phyloP scores from a whole-genome alignment of 1,140 invertebrate species.

The Heliconius eleuchia region DNA sequence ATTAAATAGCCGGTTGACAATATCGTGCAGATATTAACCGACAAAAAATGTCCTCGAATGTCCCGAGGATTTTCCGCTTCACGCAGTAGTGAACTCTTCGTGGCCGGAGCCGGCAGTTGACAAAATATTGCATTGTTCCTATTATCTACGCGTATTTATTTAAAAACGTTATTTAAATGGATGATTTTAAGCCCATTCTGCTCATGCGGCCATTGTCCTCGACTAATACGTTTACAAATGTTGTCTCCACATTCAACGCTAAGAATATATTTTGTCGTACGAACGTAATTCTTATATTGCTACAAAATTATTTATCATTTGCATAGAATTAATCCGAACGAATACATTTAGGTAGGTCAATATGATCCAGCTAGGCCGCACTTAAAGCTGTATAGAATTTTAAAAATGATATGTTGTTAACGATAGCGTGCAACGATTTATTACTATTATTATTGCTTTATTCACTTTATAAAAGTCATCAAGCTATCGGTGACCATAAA shows the following conservation, averaged over 20 bases:
- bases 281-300: slow-evolving; percentile 26
- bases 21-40: slow-evolving; percentile 80
- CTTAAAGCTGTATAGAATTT: slow-evolving; percentile 44
- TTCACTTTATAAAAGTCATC: slow-evolving; percentile 77
- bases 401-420: slow-evolving; percentile 46
- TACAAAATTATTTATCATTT: slow-evolving; percentile 24
- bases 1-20: slow-evolving; percentile 81
- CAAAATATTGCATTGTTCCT: slow-evolving; percentile 81
- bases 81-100: slow-evolving; percentile 76
- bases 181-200: slow-evolving; percentile 78
- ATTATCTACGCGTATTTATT: slow-evolving; percentile 80
- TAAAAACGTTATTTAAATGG: slow-evolving; percentile 81
- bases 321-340: slow-evolving; percentile 39
- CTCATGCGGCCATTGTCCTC: slow-evolving; percentile 70
- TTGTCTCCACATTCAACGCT: slow-evolving; percentile 32
- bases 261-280: slow-evolving; percentile 21
- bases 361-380: not conserved
- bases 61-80: slow-evolving; percentile 81
- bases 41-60: slow-evolving; percentile 80
- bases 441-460: slow-evolving; percentile 69
- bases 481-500: slow-evolving; percentile 76
- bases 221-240: slow-evolving; percentile 66
- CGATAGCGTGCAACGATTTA: slow-evolving; percentile 70
- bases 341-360: slow-evolving; percentile 25
- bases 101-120: slow-evolving; percentile 75